Percentiles rank a stretch among this genome's conserved stretches.
Conservation (phyloP, 2,888 invertebrate genomes). For the Scaptodrosophila latifasciaeformis region DNA sequence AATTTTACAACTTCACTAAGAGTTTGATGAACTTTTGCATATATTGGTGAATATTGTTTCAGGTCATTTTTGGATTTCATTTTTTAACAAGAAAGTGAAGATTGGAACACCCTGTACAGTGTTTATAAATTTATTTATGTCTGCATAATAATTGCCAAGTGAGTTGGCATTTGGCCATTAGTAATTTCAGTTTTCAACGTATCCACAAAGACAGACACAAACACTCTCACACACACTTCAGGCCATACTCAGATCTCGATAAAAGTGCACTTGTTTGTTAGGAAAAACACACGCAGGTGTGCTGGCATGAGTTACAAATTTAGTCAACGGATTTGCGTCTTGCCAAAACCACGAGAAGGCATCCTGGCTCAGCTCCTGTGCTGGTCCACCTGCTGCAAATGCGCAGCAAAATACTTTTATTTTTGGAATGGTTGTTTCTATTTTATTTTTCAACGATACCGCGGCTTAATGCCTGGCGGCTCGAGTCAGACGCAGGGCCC, state of each 20-base stretch:
- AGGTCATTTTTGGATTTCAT: too few relatives aligned
- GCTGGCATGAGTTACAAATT: slow-evolving; percentile 16
- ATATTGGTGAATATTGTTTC: neutral
- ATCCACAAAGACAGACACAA: slow-evolving; percentile 14
- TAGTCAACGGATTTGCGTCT: slow-evolving; percentile 4
- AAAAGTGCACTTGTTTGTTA: neutral
- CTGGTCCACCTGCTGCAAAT: slow-evolving; percentile 31
- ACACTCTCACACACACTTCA: slow-evolving; percentile 7
- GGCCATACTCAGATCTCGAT: slow-evolving; percentile 21
- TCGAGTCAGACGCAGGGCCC: slow-evolving; percentile 13
- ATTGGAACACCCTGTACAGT: too few relatives aligned
- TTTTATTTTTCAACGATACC: slow-evolving; percentile 40
- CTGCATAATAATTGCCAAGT: slow-evolving; percentile 23
- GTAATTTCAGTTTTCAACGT: slow-evolving; percentile 42
- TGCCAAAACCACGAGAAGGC: slow-evolving; percentile 3
- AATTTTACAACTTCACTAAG: too few relatives aligned
- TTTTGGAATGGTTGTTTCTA: too few relatives aligned
- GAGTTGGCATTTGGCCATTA: slow-evolving; percentile 38
- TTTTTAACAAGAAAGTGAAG: too few relatives aligned
- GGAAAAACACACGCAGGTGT: neutral
- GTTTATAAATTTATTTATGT: slow-evolving; percentile 14
- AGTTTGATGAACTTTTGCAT: neutral
- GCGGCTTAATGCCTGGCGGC: slow-evolving; percentile 32
- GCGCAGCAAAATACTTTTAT: too few relatives aligned
- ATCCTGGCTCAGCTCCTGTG: slow-evolving; percentile 2